Evolutionary conservation across 2,888 invertebrate genomes (phyloP).

Genomic region (Temnothorax ravouxi): DNA sequence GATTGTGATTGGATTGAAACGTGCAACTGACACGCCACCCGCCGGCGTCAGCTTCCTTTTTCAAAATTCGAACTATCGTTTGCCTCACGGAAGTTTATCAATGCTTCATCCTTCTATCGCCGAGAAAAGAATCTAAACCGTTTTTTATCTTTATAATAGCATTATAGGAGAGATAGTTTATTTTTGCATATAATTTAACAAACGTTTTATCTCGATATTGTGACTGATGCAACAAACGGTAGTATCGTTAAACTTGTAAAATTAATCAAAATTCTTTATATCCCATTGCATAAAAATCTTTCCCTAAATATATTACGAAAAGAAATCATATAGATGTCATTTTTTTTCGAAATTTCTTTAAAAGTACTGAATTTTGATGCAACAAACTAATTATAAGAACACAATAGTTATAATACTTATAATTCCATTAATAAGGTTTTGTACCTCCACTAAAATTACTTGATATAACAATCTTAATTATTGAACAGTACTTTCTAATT

Average conservation of each 20-base stretch:
- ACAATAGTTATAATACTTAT: neutral
- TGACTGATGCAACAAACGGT: neutral
- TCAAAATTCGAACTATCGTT: slow-evolving; percentile 22
- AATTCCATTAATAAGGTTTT: slow-evolving; percentile 3
- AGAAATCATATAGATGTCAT: neutral
- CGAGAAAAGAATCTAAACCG: neutral
- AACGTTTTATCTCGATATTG: neutral
- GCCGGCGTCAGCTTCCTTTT: slow-evolving; percentile 21
- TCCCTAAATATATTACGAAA: neutral
- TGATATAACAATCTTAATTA: slow-evolving; percentile 29
- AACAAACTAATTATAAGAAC: neutral
- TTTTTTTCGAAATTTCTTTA: neutral
- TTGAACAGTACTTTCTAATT: neutral
- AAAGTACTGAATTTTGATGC: neutral
- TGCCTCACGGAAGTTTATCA: slow-evolving; percentile 11
- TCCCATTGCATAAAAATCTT: too few species aligned
- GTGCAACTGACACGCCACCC: slow-evolving; percentile 31
- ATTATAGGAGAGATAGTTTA: neutral
- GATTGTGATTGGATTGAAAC: slow-evolving; percentile 37
- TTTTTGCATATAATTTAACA: neutral
- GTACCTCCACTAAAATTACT: neutral
- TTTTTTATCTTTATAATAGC: neutral
- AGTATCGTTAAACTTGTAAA: neutral
- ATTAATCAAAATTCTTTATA: neutral
- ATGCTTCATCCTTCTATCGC: slow-evolving; percentile 13